phyloP scores from a whole-genome alignment of 2,113 vertebrate species.

The Canis aureus region DNA sequence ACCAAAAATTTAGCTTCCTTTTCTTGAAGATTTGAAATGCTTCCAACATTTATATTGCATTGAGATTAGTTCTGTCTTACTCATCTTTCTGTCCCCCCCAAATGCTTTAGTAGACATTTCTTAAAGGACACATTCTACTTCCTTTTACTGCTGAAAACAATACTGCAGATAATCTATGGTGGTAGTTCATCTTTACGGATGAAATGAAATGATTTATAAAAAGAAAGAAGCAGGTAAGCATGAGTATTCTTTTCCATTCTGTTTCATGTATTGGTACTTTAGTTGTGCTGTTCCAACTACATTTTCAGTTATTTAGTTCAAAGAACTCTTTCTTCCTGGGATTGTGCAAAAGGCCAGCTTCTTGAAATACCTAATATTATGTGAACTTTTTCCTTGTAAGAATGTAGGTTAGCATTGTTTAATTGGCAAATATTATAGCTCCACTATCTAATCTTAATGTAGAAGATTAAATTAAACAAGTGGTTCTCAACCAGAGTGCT shows the following conservation, averaged over 20 bases:
- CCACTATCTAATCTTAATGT: not conserved
- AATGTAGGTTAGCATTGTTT: constrained; percentile 6
- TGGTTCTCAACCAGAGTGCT: not conserved
- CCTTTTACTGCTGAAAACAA: constrained; percentile 2
- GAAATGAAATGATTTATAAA: not conserved
- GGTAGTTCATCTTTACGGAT: constrained; percentile 22
- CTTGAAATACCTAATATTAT: constrained; percentile 31
- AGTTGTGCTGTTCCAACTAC: not conserved
- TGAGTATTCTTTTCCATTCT: not conserved
- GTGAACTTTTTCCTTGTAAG: not conserved
- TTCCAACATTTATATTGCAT: constrained; percentile 57
- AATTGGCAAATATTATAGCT: not conserved
- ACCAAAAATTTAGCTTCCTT: constrained; percentile 69
- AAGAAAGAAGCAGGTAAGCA: not conserved
- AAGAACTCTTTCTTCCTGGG: constrained; percentile 21
- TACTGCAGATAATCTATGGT: constrained; percentile 24
- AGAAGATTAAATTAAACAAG: constrained; percentile 36
- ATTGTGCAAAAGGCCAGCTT: constrained; percentile 46
- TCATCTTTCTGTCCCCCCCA: not conserved
- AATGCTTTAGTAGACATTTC: not conserved
- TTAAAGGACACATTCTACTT: constrained; percentile 24
- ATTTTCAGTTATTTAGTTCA: constrained; percentile 21
- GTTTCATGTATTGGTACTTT: not conserved
- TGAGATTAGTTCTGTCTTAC: constrained; percentile 26
- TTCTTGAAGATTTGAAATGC: constrained; percentile 71